These are phyloP conservation scores for Enteromius unitaeniatus DNA, from an alignment of 2,797 vertebrate species.

Conservation along the genomic window DNA sequence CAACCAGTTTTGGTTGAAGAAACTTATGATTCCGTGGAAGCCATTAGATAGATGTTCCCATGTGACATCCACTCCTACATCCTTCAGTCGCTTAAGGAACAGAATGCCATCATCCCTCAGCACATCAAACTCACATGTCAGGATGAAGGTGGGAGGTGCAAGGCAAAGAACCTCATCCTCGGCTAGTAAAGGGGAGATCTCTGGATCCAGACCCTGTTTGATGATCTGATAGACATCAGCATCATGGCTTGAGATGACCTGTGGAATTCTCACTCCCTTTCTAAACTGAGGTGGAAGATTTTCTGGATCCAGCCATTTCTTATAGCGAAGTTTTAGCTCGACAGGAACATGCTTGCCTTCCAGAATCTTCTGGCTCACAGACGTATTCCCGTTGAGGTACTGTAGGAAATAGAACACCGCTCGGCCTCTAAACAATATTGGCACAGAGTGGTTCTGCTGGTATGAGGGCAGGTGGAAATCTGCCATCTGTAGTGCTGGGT, in stretches of 20 bases:
- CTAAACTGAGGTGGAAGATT: conserved; percentile 80
- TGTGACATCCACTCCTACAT: conserved; percentile 77
- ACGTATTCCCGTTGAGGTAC: conserved; percentile 72
- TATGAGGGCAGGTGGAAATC: conserved; percentile 87
- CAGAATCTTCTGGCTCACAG: conserved; percentile 58
- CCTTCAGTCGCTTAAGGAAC: conserved; percentile 84
- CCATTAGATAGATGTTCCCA: conserved; percentile 83
- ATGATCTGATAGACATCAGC: conserved; percentile 66
- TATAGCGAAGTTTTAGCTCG: conserved; percentile 71
- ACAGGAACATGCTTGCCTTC: conserved; percentile 76
- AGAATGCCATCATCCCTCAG: conserved; percentile 85
- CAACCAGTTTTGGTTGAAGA: conserved; percentile 58
- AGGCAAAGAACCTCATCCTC: conserved; percentile 76
- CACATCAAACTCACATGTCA: conserved; percentile 86
- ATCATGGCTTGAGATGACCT: conserved; percentile 51
- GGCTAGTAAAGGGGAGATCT: conserved; percentile 79
- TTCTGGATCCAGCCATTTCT: conserved; percentile 79
- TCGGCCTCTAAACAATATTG: conserved; percentile 74
- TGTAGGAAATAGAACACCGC: conserved; percentile 69
- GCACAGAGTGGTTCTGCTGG: conserved; percentile 80
- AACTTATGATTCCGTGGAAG: conserved; percentile 80
- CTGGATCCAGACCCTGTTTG: conserved; percentile 58
- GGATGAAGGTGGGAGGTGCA: conserved; percentile 79
- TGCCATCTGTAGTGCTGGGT: conserved; percentile 78
- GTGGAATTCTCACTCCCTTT: conserved; percentile 63